Percentiles rank a stretch among this genome's conserved stretches.
Evolutionary conservation across 2,888 invertebrate genomes (phyloP).

Genomic region (Cancer borealis): DNA sequence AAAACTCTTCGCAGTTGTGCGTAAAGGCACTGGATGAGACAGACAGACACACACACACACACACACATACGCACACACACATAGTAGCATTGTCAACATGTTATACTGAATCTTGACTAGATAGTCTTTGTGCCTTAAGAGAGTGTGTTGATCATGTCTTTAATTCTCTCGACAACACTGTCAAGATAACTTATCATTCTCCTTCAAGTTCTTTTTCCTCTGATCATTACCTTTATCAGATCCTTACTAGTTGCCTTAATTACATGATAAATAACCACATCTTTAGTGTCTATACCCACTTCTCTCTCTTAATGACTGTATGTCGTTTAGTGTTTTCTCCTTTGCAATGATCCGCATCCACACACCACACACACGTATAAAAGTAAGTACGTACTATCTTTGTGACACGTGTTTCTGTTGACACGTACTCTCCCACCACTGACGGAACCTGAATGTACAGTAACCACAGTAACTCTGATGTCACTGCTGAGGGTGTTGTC

Average conservation of each 20-base stretch:
- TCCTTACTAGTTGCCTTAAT: neutral
- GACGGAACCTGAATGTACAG: neutral
- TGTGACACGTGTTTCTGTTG: neutral
- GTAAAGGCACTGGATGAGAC: slow-evolving; percentile 27
- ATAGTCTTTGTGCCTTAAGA: neutral
- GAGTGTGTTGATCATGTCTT: neutral
- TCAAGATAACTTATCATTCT: neutral
- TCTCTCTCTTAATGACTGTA: neutral
- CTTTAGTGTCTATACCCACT: neutral
- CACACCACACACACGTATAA: neutral
- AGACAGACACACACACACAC: slow-evolving; percentile 11
- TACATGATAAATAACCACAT: neutral
- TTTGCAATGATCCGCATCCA: neutral
- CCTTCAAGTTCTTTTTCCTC: neutral
- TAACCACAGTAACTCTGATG: neutral
- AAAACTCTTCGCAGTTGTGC: neutral
- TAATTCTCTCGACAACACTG: neutral
- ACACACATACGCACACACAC: slow-evolving; percentile 33
- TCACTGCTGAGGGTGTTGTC: neutral
- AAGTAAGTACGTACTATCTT: slow-evolving; percentile 7
- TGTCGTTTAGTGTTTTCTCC: neutral
- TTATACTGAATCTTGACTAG: slow-evolving; percentile 1
- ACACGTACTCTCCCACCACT: neutral
- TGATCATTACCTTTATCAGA: neutral
- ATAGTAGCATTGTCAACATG: neutral